Percentiles rank a stretch among this genome's conserved stretches.
Conservation (phyloP, 1,140 invertebrate species). For the Drosophila nebulosa region DNA sequence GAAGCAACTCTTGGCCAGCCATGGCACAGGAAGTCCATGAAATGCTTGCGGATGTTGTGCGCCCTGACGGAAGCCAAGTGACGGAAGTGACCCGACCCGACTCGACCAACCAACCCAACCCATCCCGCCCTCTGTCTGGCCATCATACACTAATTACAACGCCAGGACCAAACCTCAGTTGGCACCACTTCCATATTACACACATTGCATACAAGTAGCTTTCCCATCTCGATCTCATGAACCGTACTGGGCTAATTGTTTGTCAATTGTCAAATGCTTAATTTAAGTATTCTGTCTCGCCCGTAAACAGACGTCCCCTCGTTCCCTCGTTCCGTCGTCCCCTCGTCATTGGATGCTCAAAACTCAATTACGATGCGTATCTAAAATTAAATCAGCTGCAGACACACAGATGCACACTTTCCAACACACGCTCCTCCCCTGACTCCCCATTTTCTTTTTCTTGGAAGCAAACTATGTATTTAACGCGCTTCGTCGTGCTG, state of each 20-base stretch:
- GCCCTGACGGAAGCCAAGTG: conserved; percentile 14
- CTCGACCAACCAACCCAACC: conserved; percentile 18
- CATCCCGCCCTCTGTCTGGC: background rate
- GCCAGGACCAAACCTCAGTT: background rate
- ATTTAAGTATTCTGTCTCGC: background rate
- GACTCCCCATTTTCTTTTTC: background rate
- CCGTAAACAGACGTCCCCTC: background rate
- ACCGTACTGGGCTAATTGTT: background rate
- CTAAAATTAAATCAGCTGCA: conserved; percentile 56
- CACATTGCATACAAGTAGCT: background rate
- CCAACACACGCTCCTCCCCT: background rate
- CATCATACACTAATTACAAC: background rate
- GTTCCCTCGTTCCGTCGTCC: background rate
- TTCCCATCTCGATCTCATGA: background rate
- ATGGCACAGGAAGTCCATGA: conserved; percentile 43
- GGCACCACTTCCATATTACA: background rate
- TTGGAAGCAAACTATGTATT: conserved; percentile 33
- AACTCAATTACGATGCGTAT: conserved; percentile 49
- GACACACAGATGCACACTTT: background rate
- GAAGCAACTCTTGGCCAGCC: background rate
- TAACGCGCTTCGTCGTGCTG: conserved; percentile 4
- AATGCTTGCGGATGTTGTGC: conserved; percentile 54
- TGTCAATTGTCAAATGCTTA: background rate
- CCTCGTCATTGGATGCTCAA: background rate
- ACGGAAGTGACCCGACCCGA: conserved; percentile 41